Conservation (phyloP, 2,797 vertebrate genomes). For the Centropyge bicolor region DNA sequence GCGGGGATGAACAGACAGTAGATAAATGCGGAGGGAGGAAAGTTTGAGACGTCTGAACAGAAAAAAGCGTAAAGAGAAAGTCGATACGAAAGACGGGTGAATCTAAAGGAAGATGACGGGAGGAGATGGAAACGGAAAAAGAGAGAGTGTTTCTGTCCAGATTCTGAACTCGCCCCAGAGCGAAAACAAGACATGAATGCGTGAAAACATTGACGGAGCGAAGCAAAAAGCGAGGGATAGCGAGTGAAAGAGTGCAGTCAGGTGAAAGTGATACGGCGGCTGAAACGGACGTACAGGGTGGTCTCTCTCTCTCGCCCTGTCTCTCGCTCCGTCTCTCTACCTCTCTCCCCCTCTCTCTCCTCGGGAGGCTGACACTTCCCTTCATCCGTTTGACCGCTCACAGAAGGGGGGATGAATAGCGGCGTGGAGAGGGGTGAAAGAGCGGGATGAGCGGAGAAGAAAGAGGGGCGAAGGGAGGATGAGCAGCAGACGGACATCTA, state of each 20-base stretch:
- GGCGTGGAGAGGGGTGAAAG: conserved; percentile 71
- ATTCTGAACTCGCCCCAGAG: conserved; percentile 8
- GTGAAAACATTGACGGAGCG: conserved; percentile 56
- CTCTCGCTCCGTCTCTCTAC: conserved; percentile 11
- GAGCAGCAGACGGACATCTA: conserved; percentile 79
- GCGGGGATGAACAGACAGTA: background rate
- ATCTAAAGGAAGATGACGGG: conserved; percentile 58
- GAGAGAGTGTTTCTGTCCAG: conserved; percentile 2
- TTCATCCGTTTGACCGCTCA: conserved; percentile 81
- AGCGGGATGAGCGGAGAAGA: conserved; percentile 69
- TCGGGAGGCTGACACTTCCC: conserved; percentile 79
- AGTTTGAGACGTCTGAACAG: background rate
- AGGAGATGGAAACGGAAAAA: conserved; percentile 32
- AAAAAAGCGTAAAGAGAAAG: conserved; percentile 30
- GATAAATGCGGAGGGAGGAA: conserved; percentile 8
- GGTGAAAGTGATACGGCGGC: conserved; percentile 79
- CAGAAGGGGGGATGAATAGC: conserved; percentile 80
- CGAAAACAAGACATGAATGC: conserved; percentile 65
- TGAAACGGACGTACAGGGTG: conserved; percentile 76
- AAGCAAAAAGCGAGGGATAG: conserved; percentile 69
- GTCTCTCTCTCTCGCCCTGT: conserved; percentile 56
- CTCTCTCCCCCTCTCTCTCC: conserved; percentile 52
- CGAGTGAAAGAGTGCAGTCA: conserved; percentile 79
- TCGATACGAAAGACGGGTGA: conserved; percentile 4
- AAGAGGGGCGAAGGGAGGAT: conserved; percentile 71